Evolutionary conservation across 2,888 invertebrate genomes (phyloP), one percentile per base, ranked within the genome.

Genomic region (Sinhomidia bicolor): DNA sequence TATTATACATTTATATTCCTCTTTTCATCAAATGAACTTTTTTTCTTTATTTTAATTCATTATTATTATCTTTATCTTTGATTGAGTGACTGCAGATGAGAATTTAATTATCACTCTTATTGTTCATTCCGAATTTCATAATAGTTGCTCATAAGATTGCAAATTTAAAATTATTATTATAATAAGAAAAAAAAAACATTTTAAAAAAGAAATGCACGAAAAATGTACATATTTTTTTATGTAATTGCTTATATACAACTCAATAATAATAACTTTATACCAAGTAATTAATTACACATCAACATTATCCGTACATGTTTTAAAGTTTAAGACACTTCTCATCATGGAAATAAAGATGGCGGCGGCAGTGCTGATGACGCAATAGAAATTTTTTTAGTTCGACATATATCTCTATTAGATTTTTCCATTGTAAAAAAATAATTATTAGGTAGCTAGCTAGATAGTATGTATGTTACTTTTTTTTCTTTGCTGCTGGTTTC

Each of bases 291-390:
- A n/a, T n/a, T n/a, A n/a, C n/a, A n/a, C n/a, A n/a, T n/a, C n/a
- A n/a, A n/a, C n/a, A n/a, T n/a, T n/a, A n/a, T n/a, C n/a, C n/a
- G n/a, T n/a, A n/a, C n/a, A n/a, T n/a, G n/a, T n/a, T n/a, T n/a
- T n/a, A n/a, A n/a, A n/a, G n/a, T n/a, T n/a, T n/a, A n/a, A 14
- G 12, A 14, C 41, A 41, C 41, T 41, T 41, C 41, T 9, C 41
- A 7, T 60, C 57, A 60, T 60, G 57, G 57, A 60, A 60, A 26
- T 60, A 1, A 60, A 60, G 57, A 36, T 36, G 36, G 36, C 36
- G 36, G n/a, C n/a, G n/a, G n/a, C n/a, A 60, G 60, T 60, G 60
- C 3, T 36, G 68, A 41, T 71, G 36, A 71, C 71, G 71, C 9
- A 44, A 36, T 36, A 6, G 4, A 10, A 36, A 36, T 44, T 41